Conservation (phyloP, 1,140 invertebrate species). For the Trichomalopsis sarcophagae region DNA sequence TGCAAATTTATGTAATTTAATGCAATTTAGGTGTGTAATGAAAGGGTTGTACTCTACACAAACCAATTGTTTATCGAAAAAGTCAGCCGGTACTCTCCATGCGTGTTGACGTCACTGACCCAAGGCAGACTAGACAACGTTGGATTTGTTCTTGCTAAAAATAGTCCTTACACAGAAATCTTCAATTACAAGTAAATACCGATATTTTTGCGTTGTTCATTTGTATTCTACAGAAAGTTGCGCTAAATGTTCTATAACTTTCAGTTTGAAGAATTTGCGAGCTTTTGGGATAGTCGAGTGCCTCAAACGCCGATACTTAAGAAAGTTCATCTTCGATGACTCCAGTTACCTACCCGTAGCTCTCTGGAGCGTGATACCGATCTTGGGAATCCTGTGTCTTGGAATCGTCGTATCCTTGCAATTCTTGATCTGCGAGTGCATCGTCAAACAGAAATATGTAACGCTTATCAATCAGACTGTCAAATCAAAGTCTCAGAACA, state of each 20-base stretch:
- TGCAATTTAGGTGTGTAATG: slow-evolving; percentile 52
- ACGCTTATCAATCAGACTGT: neutral
- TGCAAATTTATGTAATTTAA: neutral
- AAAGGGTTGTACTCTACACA: slow-evolving; percentile 55
- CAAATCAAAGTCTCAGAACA: neutral
- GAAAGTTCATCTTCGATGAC: slow-evolving; percentile 18
- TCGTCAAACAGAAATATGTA: neutral
- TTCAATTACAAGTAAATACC: slow-evolving; percentile 49
- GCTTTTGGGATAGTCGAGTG: slow-evolving; percentile 31
- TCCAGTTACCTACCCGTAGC: slow-evolving; percentile 28
- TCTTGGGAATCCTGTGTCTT: slow-evolving; percentile 30
- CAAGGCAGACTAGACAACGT: slow-evolving; percentile 34
- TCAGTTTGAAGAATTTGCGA: slow-evolving; percentile 38
- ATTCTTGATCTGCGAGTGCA: slow-evolving; percentile 18
- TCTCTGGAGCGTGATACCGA: slow-evolving; percentile 23
- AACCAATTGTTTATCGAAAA: slow-evolving; percentile 36
- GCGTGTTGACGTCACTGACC: slow-evolving; percentile 50
- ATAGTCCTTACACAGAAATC: slow-evolving; percentile 47
- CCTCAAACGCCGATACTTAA: slow-evolving; percentile 25
- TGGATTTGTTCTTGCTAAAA: slow-evolving; percentile 40
- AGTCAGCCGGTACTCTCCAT: slow-evolving; percentile 38
- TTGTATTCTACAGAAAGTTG: neutral
- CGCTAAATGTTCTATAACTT: neutral
- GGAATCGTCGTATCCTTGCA: slow-evolving; percentile 4
- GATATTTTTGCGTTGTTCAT: neutral